Evolutionary conservation across 2,797 vertebrate species (phyloP), one percentile per base, ranked within the genome.

Genomic region (Clarias laeviceps): DNA sequence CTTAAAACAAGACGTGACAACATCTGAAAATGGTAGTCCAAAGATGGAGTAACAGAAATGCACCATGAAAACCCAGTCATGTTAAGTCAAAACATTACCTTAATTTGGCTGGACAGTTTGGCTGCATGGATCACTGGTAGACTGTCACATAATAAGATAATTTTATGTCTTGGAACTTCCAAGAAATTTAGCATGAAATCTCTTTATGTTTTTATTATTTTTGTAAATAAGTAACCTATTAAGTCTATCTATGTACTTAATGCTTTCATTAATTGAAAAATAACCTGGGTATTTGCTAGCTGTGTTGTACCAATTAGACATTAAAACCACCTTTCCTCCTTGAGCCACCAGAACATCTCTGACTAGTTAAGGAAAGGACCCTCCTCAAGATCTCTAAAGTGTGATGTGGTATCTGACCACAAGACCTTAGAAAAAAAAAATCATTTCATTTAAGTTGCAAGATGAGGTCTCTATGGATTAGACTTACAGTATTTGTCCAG

Each of bases 21-120:
- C 29, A 79, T 80, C 40, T 57, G 74, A 54, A 86, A 83, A 70
- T 37, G 54, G 59, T 57, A 24, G 27, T 32, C 73, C 27, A 77
- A 15, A 17, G 7, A n/a, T 34, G 65, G 64, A 34, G 29, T 70
- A 74, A 81, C 24, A 81, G 27, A 45, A 32, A 74, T n/a, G 14
- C 54, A 34, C 14, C 62, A 54, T 57, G 73, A 80, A 64, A 84
- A 62, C 57, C 66, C 82, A 88, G 69, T 82, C 70, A 85, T 64
- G 70, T 82, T 69, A 89, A 74, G 29, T 84, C 20, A 66, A 64
- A 80, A 85, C 22, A 37, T 82, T 85, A 70, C 78, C 61, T 77
- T 70, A 83, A 12, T 54, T 54, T 82, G 34, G 29, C 37, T 17
- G 65, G 20, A 82, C 20, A 57, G 29, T 22, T n/a, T 9, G 54